These are phyloP conservation scores for Mugil cephalus DNA, from an alignment of 2,113 vertebrate species.

Conservation along the genomic window DNA sequence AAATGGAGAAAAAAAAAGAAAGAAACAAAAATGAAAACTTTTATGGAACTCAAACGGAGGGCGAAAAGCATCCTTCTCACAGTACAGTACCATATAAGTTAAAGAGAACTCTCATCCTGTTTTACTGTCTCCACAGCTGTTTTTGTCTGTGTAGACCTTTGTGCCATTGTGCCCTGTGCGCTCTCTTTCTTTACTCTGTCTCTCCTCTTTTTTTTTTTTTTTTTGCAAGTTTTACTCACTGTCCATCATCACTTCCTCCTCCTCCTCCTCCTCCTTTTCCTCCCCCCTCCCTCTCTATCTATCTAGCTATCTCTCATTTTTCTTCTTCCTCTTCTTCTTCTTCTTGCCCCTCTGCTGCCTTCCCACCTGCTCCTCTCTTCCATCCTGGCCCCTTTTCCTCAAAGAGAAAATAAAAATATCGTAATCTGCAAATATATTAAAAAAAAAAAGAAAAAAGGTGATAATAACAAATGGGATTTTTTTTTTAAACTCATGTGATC, in stretches of 20 bases:
- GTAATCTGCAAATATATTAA: conserved; percentile 53
- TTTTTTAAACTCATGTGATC: conserved; percentile 38
- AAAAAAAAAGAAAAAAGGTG: conserved; percentile 47
- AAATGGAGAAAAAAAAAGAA: conserved; percentile 18
- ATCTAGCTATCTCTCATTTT: neutral
- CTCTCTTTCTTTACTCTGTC: conserved; percentile 53
- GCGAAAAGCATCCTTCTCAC: conserved; percentile 50
- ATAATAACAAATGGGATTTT: conserved; percentile 49
- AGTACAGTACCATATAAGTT: conserved; percentile 76
- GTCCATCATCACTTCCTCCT: neutral
- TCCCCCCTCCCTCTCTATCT: neutral
- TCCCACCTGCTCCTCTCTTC: conserved; percentile 50
- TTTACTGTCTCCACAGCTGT: conserved; percentile 76
- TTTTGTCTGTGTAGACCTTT: conserved; percentile 78
- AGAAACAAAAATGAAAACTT: conserved; percentile 66
- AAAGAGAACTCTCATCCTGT: conserved; percentile 74
- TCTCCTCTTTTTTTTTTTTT: conserved; percentile 32
- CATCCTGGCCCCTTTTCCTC: conserved; percentile 43
- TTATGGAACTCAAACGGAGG: conserved; percentile 65
- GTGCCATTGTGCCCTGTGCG: conserved; percentile 79
- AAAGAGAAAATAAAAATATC: conserved; percentile 53
- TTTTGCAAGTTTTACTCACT: conserved; percentile 4
- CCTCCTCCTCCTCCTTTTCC: neutral
- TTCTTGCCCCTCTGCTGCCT: conserved; percentile 45
- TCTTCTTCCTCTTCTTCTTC: neutral